These are phyloP conservation scores for Leptinotarsa undecemlineata DNA, from an alignment of 1,140 invertebrate genomes.

Conservation along the genomic window DNA sequence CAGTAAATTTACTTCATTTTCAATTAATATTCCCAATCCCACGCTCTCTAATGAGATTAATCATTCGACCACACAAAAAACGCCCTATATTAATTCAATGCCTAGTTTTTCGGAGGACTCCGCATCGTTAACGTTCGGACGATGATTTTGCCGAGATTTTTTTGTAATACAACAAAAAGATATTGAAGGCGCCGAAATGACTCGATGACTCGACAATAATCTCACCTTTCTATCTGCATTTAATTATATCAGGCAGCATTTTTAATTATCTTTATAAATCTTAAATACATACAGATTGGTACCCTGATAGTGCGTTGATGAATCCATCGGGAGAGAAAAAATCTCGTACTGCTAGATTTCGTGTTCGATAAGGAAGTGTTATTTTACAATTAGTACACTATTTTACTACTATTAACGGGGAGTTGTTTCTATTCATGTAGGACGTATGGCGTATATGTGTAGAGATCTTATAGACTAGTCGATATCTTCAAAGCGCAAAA, in stretches of 20 bases:
- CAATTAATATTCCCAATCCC: background rate
- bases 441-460: background rate
- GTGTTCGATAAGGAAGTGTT: background rate
- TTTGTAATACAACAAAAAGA: background rate
- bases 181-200: constrained; percentile 13
- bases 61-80: constrained; percentile 2
- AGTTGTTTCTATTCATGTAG: background rate
- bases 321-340: constrained; percentile 2
- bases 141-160: constrained; percentile 15
- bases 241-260: constrained; percentile 20
- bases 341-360: constrained; percentile 2
- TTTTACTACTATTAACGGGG: background rate
- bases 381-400: constrained; percentile 2
- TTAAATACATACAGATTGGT: constrained; percentile 15
- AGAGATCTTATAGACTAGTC: no score
- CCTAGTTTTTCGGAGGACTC: background rate
- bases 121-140: constrained; percentile 8
- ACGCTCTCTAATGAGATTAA: constrained; percentile 2
- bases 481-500: no score
- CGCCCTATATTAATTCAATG: constrained; percentile 2
- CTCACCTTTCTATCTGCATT: constrained; percentile 24
- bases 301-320: constrained; percentile 5
- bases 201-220: constrained; percentile 20
- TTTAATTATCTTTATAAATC: constrained; percentile 26
- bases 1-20: background rate